These are phyloP conservation scores for Zosterops borbonicus DNA, from an alignment of 2,113 vertebrate genomes.

Conservation along the genomic window DNA sequence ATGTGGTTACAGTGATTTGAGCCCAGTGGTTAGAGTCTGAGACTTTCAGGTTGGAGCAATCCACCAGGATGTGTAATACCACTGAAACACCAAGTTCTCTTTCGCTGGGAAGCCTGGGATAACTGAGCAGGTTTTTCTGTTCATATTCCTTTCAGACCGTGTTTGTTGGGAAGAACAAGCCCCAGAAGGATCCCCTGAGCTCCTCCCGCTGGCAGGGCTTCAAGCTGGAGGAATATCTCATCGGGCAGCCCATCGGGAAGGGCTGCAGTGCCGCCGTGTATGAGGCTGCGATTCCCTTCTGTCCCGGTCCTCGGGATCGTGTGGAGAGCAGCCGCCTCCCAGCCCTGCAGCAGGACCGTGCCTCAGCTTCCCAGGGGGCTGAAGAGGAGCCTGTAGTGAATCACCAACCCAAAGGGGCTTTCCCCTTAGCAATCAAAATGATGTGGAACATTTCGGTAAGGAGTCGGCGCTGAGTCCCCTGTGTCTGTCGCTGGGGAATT, in stretches of 20 bases:
- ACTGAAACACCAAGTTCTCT: neutral
- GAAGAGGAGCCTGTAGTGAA: neutral
- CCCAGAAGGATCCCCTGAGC: constrained; percentile 71
- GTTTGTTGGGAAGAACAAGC: constrained; percentile 81
- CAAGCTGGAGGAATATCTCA: constrained; percentile 87
- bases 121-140: fast-evolving
- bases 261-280: constrained; percentile 89
- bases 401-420: neutral
- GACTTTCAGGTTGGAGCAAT: neutral
- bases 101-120: fast-evolving
- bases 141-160: constrained; percentile 70
- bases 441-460: constrained; percentile 82
- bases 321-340: fast-evolving
- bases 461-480: fast-evolving
- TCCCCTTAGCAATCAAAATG: constrained; percentile 81
- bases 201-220: constrained; percentile 77
- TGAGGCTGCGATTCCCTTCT: constrained; percentile 76
- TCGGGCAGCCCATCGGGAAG: constrained; percentile 87
- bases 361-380: neutral
- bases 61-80: fast-evolving
- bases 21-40: neutral
- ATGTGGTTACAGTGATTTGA: neutral
- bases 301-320: fast-evolving
- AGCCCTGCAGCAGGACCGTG: neutral
- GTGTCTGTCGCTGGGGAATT: neutral